These are phyloP conservation scores for Bombus confusus DNA, from an alignment of 1,140 invertebrate genomes.

Conservation along the genomic window DNA sequence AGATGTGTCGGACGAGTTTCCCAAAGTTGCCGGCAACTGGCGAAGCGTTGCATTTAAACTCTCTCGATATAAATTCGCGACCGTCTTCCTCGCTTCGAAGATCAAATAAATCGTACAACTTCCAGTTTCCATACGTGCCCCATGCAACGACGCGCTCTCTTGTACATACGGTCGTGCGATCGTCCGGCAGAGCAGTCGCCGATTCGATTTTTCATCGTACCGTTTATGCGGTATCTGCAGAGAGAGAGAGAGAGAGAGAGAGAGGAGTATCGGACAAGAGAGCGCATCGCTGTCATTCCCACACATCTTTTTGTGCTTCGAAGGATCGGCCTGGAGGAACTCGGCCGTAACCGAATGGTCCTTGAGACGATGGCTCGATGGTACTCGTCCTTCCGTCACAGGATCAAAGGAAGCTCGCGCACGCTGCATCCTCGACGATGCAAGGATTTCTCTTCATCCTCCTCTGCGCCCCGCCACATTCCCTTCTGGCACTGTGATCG, in stretches of 20 bases:
- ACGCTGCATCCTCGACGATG: constrained; percentile 43
- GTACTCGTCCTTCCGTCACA: constrained; percentile 48
- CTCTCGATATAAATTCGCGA: no score
- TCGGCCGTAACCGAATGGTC: constrained; percentile 46
- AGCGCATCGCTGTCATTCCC: constrained; percentile 32
- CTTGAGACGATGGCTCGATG: constrained; percentile 49
- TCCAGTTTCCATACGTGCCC: not conserved
- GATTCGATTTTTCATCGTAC: not conserved
- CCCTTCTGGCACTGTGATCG: not conserved
- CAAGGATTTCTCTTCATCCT: constrained; percentile 34
- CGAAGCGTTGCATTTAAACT: not conserved
- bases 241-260: not conserved
- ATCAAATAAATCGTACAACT: not conserved
- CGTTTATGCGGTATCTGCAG: not conserved
- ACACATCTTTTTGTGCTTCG: constrained; percentile 11
- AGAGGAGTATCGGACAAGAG: not conserved
- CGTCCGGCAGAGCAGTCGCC: not conserved
- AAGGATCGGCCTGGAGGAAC: constrained; percentile 24
- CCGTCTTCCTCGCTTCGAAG: not conserved
- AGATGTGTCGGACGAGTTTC: not conserved
- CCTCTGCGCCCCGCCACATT: not conserved
- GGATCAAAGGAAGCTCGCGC: constrained; percentile 59
- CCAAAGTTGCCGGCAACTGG: not conserved
- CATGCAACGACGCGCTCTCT: not conserved
- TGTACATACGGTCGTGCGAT: not conserved